Evolutionary conservation across 2,113 vertebrate species (phyloP).

Genomic region (Anguilla rostrata): DNA sequence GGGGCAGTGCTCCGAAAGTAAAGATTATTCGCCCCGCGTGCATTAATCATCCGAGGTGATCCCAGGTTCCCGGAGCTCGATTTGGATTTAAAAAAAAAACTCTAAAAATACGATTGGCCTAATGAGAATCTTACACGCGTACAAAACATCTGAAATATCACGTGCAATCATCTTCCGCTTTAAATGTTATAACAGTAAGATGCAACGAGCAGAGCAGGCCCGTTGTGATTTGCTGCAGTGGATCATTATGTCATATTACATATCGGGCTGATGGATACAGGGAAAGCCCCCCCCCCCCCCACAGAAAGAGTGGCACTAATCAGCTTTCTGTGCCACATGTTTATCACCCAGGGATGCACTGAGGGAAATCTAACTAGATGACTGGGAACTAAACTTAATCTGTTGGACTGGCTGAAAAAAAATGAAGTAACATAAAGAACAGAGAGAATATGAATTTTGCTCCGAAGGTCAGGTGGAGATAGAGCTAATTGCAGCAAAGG

Average conservation of each 20-base stretch:
- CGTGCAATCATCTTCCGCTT: not conserved
- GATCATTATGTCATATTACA: not conserved
- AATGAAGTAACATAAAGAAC: no score
- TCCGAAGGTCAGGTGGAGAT: not conserved
- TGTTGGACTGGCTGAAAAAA: not conserved
- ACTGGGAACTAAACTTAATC: not conserved
- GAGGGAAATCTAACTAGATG: not conserved
- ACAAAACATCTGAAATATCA: not conserved
- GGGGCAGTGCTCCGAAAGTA: conserved; percentile 24
- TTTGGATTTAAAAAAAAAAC: not conserved
- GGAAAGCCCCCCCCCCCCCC: no score
- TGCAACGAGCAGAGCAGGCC: not conserved
- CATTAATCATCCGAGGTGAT: conserved; percentile 23
- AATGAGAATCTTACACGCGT: not conserved
- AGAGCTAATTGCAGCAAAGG: no score
- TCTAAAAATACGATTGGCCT: not conserved
- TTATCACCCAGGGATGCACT: not conserved
- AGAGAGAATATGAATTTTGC: not conserved
- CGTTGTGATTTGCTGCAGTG: not conserved
- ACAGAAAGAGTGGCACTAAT: not conserved
- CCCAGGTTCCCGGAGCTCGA: not conserved
- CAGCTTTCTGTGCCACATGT: not conserved
- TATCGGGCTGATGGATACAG: no score
- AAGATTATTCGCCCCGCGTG: conserved; percentile 19
- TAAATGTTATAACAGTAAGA: not conserved